These are phyloP conservation scores for Rhinogobio ventralis DNA, from an alignment of 2,797 vertebrate genomes.

Conservation along the genomic window DNA sequence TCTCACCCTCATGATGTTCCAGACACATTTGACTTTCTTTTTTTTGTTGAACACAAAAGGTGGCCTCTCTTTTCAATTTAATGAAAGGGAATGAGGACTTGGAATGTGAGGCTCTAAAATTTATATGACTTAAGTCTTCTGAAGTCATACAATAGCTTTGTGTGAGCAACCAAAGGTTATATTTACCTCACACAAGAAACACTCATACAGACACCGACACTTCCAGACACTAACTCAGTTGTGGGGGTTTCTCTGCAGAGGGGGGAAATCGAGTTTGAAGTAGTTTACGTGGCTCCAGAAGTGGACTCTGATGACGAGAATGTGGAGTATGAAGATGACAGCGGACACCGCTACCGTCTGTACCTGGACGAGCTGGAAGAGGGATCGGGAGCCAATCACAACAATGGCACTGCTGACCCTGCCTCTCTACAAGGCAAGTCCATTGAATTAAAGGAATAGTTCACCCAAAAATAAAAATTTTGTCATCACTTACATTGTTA, in stretches of 20 bases:
- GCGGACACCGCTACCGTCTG: slow-evolving; percentile 94
- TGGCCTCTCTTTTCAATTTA: background rate
- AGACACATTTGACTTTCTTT: background rate
- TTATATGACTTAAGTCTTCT: background rate
- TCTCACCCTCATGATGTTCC: background rate
- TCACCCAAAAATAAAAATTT: too few relatives aligned
- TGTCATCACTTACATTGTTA: too few relatives aligned
- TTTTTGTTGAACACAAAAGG: background rate
- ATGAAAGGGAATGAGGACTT: background rate
- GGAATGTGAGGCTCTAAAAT: background rate
- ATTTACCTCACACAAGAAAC: background rate
- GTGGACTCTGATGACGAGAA: slow-evolving; percentile 99
- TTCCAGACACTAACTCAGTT: background rate
- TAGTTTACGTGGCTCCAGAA: slow-evolving; percentile 98
- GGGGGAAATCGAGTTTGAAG: slow-evolving; percentile 98
- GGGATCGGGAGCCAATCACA: slow-evolving; percentile 75
- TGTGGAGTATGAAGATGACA: slow-evolving; percentile 97
- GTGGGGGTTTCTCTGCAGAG: slow-evolving; percentile 73
- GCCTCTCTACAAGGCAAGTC: slow-evolving; percentile 85
- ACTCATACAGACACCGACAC: background rate
- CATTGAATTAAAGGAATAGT: background rate
- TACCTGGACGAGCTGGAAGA: slow-evolving; percentile 96
- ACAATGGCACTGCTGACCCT: slow-evolving; percentile 74
- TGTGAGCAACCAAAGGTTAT: background rate
- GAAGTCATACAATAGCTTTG: background rate